A percentile compares a stretch with the other conserved stretches of the same genome.
Conservation (phyloP, 1,140 invertebrate species). For the Ericerus pela region DNA sequence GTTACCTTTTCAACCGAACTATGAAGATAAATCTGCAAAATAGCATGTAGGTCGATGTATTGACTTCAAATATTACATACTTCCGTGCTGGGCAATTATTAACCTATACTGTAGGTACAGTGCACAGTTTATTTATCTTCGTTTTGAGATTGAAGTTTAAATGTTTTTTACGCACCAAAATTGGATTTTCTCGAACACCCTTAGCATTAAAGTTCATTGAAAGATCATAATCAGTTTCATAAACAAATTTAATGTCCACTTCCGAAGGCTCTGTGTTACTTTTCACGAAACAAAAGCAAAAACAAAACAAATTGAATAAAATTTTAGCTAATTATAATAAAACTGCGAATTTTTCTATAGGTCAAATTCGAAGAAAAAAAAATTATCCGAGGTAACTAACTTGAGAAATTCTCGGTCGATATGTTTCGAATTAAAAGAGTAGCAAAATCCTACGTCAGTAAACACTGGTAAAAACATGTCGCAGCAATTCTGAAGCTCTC, state of each 20-base stretch:
- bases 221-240: slow-evolving; percentile 46
- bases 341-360: slow-evolving; percentile 7
- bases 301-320: slow-evolving; percentile 13
- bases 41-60: no score
- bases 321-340: slow-evolving; percentile 22
- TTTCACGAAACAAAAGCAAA: neutral
- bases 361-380: neutral
- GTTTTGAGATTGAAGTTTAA: no score
- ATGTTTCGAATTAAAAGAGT: slow-evolving; percentile 46
- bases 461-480: slow-evolving; percentile 43
- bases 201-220: slow-evolving; percentile 38
- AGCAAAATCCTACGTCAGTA: slow-evolving; percentile 54
- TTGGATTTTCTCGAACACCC: slow-evolving; percentile 11
- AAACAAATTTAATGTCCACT: slow-evolving; percentile 34
- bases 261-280: neutral
- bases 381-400: slow-evolving; percentile 27
- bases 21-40: slow-evolving; percentile 47
- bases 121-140: no score
- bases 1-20: slow-evolving; percentile 48
- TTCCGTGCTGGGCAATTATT: no score
- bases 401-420: slow-evolving; percentile 35
- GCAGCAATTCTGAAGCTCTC: slow-evolving; percentile 41
- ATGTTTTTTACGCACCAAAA: slow-evolving; percentile 2
- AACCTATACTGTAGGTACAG: no score
- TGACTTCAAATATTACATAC: no score